Conservation (phyloP, 2,888 invertebrate genomes). For the Leptopilina myrica region DNA sequence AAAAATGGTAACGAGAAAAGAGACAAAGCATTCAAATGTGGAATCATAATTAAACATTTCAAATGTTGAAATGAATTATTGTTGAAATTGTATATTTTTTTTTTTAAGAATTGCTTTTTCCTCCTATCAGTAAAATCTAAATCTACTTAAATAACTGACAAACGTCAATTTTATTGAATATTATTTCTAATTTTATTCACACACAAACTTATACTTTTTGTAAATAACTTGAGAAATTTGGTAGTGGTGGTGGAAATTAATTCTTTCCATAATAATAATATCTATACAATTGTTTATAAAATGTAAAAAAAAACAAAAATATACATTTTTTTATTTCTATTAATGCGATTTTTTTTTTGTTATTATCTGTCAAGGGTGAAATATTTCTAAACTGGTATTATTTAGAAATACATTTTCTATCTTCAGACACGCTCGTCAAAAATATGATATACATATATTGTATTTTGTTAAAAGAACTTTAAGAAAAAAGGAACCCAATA, state of each 20-base stretch:
- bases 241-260: background rate
- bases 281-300: background rate
- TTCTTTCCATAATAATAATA: background rate
- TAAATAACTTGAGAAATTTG: background rate
- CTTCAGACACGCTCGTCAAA: slow-evolving; percentile 46
- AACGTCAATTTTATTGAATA: too few species aligned
- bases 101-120: background rate
- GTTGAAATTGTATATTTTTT: background rate
- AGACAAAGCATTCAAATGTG: background rate
- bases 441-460: slow-evolving; percentile 48
- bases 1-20: background rate
- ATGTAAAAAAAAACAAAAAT: background rate
- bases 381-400: slow-evolving; percentile 4
- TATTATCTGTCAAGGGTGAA: background rate
- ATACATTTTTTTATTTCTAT: background rate
- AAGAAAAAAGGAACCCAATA: slow-evolving; percentile 57
- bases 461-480: slow-evolving; percentile 53
- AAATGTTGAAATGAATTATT: background rate
- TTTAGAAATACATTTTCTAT: slow-evolving; percentile 24
- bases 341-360: background rate
- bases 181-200: background rate
- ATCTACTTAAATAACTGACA: background rate
- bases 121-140: background rate
- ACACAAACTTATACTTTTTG: background rate
- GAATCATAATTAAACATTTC: background rate